Conservation (phyloP, 2,797 vertebrate genomes). For the Cygnus olor region DNA sequence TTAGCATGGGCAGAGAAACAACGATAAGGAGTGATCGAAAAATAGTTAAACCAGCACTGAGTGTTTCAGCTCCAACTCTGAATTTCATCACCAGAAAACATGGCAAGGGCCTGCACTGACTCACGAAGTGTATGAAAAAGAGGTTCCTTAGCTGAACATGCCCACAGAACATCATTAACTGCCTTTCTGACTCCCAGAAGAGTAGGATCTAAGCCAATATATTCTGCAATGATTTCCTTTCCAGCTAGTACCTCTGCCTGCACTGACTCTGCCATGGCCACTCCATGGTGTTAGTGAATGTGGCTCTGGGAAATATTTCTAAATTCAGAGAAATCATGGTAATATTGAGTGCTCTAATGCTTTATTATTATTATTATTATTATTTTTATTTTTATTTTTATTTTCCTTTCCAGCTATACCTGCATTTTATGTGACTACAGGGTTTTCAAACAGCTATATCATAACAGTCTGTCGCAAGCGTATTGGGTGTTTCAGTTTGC, state of each 20-base stretch:
- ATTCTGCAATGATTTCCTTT: conserved; percentile 32
- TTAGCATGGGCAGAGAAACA: neutral
- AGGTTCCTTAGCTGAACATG: neutral
- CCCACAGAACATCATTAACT: conserved; percentile 11
- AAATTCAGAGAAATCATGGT: neutral
- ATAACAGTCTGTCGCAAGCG: conserved; percentile 90
- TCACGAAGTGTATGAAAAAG: conserved; percentile 32
- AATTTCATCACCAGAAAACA: conserved; percentile 13
- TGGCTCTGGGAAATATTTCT: neutral
- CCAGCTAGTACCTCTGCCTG: neutral
- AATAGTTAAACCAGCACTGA: neutral
- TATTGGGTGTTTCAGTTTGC: conserved; percentile 99
- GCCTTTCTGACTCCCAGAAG: conserved; percentile 13
- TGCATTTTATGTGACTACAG: conserved; percentile 63
- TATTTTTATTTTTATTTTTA: neutral
- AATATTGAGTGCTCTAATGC: neutral
- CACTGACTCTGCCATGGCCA: neutral
- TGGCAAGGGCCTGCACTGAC: neutral
- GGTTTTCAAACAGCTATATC: conserved; percentile 75
- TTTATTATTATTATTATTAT: neutral
- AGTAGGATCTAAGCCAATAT: conserved; percentile 37
- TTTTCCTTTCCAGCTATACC: neutral
- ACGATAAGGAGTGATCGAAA: neutral
- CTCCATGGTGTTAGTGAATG: neutral
- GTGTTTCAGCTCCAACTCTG: neutral